Percentiles rank a stretch among this genome's conserved stretches.
phyloP scores from a whole-genome alignment of 2,797 vertebrate species.

The Enteromius afrohamiltoni region DNA sequence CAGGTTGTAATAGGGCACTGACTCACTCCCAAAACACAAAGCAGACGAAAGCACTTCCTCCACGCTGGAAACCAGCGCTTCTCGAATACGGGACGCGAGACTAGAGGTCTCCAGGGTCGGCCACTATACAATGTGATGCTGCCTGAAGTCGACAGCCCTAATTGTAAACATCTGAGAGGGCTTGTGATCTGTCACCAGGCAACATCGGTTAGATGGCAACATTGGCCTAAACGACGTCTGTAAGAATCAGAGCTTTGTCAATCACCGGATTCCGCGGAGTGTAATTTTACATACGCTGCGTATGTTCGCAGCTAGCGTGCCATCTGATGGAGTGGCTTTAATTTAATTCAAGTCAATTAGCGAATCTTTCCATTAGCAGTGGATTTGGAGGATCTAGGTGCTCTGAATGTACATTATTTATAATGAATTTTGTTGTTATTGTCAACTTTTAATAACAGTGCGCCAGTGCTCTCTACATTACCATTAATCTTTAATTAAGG shows the following conservation, averaged over 20 bases:
- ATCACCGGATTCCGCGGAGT: slow-evolving; percentile 41
- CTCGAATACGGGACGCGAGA: slow-evolving; percentile 42
- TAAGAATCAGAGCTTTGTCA: slow-evolving; percentile 68
- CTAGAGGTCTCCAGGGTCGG: slow-evolving; percentile 56
- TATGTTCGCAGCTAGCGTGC: slow-evolving; percentile 39
- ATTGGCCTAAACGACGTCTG: slow-evolving; percentile 74
- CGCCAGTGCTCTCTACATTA: neutral
- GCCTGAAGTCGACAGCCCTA: slow-evolving; percentile 72
- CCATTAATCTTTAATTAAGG: slow-evolving; percentile 11
- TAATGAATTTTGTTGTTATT: slow-evolving; percentile 27
- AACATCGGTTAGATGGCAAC: slow-evolving; percentile 58
- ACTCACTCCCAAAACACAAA: slow-evolving; percentile 44
- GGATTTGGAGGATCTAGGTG: slow-evolving; percentile 11
- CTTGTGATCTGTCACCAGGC: slow-evolving; percentile 59
- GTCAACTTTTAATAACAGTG: slow-evolving; percentile 6
- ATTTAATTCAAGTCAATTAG: slow-evolving; percentile 10
- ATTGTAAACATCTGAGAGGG: slow-evolving; percentile 77
- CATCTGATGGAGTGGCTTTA: slow-evolving; percentile 17
- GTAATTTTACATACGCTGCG: slow-evolving; percentile 9
- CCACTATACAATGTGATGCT: slow-evolving; percentile 68
- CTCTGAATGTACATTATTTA: slow-evolving; percentile 14
- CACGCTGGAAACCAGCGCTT: slow-evolving; percentile 28
- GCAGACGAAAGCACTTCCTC: slow-evolving; percentile 24
- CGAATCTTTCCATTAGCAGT: slow-evolving; percentile 1
- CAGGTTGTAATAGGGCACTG: slow-evolving; percentile 30